phyloP scores from a whole-genome alignment of 2,888 invertebrate species.

The Baronia brevicornis region DNA sequence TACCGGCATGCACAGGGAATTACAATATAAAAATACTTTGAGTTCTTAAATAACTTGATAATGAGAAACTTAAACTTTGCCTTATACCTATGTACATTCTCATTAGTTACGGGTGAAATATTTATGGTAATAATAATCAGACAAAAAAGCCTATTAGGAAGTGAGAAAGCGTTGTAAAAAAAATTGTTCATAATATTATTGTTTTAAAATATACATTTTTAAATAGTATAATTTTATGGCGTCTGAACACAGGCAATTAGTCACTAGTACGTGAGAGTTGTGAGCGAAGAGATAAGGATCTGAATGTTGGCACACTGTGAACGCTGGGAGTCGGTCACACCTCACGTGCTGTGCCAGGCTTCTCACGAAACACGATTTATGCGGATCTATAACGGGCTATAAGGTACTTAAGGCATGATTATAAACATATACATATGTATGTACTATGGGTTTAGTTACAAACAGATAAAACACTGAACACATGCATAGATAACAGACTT shows the following conservation, averaged over 20 bases:
- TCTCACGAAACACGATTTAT: constrained; percentile 23
- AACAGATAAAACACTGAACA: too few relatives aligned
- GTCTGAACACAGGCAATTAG: constrained; percentile 55
- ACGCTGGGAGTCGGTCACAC: constrained; percentile 22
- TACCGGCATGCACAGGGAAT: too few relatives aligned
- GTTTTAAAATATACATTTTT: constrained; percentile 50
- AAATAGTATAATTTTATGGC: constrained; percentile 62
- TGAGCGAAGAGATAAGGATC: constrained; percentile 43
- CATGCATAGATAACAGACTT: too few relatives aligned
- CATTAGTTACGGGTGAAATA: constrained; percentile 6
- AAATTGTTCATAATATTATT: constrained; percentile 35
- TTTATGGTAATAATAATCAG: constrained; percentile 14
- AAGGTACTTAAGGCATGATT: neutral
- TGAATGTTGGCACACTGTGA: constrained; percentile 18
- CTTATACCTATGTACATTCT: too few relatives aligned
- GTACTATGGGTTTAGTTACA: too few relatives aligned
- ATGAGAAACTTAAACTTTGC: too few relatives aligned
- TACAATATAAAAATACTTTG: too few relatives aligned
- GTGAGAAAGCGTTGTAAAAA: constrained; percentile 26
- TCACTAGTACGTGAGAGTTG: constrained; percentile 55
- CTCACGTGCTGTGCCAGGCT: constrained; percentile 19
- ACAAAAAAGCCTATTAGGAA: constrained; percentile 10
- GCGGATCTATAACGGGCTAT: constrained; percentile 1
- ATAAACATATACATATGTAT: too few relatives aligned
- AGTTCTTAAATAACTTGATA: too few relatives aligned